Conservation (phyloP, 2,797 vertebrate genomes). For the Odontamblyopus lacepedii region DNA sequence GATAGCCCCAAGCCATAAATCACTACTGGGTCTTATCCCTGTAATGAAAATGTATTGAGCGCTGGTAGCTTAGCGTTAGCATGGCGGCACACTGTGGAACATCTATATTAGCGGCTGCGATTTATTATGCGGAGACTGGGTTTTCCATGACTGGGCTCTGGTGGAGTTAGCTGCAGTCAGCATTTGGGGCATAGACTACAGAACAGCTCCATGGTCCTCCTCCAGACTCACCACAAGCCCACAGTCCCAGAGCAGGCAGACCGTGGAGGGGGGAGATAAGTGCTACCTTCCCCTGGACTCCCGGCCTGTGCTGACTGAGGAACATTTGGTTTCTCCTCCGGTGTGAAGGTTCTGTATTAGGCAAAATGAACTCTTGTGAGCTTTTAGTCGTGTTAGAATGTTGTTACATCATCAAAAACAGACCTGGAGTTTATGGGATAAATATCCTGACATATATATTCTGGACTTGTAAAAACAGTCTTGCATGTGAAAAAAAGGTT, state of each 20-base stretch:
- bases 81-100: slow-evolving; percentile 26
- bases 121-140: slow-evolving; percentile 41
- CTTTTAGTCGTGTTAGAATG: no score
- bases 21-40: slow-evolving; percentile 30
- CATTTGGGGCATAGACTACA: slow-evolving; percentile 16
- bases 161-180: slow-evolving; percentile 26
- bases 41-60: slow-evolving; percentile 44
- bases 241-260: slow-evolving; percentile 27
- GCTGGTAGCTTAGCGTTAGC: slow-evolving; percentile 23
- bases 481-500: no score
- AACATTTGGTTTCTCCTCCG: slow-evolving; percentile 5
- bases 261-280: slow-evolving; percentile 28
- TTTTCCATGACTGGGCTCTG: slow-evolving; percentile 35
- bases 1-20: slow-evolving; percentile 34
- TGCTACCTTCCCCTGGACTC: no score
- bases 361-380: no score
- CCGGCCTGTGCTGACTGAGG: not conserved
- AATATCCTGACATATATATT: no score
- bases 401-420: no score
- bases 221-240: slow-evolving; percentile 16
- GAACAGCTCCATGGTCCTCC: no score
- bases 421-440: no score
- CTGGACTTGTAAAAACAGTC: no score
- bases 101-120: slow-evolving; percentile 40
- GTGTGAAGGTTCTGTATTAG: not conserved